Evolutionary conservation across 2,888 invertebrate species (phyloP), one percentile per base, ranked within the genome.

Genomic region (Heteromurus nitidus): DNA sequence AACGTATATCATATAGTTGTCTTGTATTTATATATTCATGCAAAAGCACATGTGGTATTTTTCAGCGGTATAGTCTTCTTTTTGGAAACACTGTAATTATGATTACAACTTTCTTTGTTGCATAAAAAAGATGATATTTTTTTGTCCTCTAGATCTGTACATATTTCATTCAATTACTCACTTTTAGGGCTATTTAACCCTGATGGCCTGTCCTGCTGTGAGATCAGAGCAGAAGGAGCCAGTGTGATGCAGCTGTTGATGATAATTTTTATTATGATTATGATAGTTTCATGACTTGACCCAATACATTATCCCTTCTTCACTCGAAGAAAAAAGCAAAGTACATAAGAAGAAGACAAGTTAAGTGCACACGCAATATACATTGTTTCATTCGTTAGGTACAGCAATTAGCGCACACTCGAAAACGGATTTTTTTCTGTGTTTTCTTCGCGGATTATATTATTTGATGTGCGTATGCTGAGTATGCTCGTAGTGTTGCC

Each of bases 221-320:
- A 69, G 28, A 53, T 47, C 22, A 18, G 69, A 31, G 53, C 31
- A 69, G 16, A 47, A 68, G 20, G n/a, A 13, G 26, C 11, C 11
- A 47, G 24, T 50, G 26, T 47, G 13, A 24, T 28, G 9, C 36
- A 28, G 67, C 31, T 64, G 64, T 58, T 58, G 58, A 22, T 58
- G 31, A 60, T 60, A 36, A 65, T 68, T 75, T 44, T 53, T 62
- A 65, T 75, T 24, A 44, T 36, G 67, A 67, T 60, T 60, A 72
- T 64, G 62, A 73, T 73, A 44, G 60, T 76, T 76, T 60, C 76
- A 60, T 76, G 68, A 47, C 68, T 58, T 20, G 47, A 47, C 44
- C 26, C 76, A 67, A 68, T 67, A 58, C 68, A 58, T 76, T 68
- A 76, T 60, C 18, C 30, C 18, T 64, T 64, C 42, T 11, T 64